phyloP scores from a whole-genome alignment of 2,888 invertebrate genomes.

The Leptinotarsa peninsularis region DNA sequence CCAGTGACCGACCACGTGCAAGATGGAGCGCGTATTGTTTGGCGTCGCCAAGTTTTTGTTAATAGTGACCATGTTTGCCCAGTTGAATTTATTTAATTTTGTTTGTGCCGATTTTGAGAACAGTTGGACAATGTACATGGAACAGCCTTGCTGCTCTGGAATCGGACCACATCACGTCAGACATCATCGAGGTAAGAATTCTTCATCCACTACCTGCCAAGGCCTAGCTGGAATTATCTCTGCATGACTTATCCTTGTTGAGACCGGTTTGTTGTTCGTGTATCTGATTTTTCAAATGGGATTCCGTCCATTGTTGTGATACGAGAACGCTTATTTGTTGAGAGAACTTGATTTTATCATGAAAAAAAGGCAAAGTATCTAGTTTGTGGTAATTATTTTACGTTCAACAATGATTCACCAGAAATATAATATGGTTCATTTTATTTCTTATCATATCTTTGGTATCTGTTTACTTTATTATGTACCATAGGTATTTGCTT shows the following conservation, averaged over 20 bases:
- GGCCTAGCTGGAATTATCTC: constrained; percentile 22
- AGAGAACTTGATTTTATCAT: background rate
- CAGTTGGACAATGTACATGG: constrained; percentile 76
- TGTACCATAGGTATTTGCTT: too few species aligned
- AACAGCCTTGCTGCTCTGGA: constrained; percentile 75
- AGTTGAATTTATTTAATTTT: constrained; percentile 51
- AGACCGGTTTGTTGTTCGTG: constrained; percentile 32
- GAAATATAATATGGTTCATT: too few species aligned
- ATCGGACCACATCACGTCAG: constrained; percentile 71
- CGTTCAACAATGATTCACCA: too few species aligned
- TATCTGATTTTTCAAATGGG: constrained; percentile 21
- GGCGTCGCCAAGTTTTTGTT: constrained; percentile 50
- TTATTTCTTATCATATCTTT: too few species aligned
- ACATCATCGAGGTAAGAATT: constrained; percentile 71
- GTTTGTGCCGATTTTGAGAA: constrained; percentile 70
- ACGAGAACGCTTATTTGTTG: background rate
- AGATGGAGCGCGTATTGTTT: constrained; percentile 47
- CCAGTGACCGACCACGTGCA: constrained; percentile 54
- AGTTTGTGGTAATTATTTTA: background rate
- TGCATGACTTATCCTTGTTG: constrained; percentile 26
- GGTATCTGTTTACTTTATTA: too few species aligned
- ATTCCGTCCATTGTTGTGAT: constrained; percentile 25
- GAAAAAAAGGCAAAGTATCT: background rate
- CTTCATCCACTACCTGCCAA: constrained; percentile 1
- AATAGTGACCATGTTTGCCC: constrained; percentile 54